Base-by-base conservation (phyloP, 1,140 invertebrate species). In the Monochamus saltuarius region DNA sequence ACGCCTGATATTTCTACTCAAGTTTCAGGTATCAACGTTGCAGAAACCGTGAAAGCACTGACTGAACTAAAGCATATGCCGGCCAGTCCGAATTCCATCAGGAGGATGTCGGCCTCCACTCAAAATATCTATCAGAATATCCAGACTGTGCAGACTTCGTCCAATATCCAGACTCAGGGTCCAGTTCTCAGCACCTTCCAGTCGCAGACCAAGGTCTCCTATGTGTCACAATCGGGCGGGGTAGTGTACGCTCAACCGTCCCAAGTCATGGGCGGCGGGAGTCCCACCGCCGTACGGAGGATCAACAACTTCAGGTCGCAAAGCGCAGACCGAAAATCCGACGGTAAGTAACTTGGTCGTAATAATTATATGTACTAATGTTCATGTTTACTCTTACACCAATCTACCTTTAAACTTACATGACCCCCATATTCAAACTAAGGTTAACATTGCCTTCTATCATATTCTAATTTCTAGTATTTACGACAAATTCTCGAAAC, bases 11-110 rank as follows among this genome's bases (percentile, higher is more conserved):
- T 14, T 40, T 40, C 39, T 2, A 8, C 8, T 7, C 39, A 1
- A 49, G n/a, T 49, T 19, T 36, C 38, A 57, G 77, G 77, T 62
- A 73, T 83, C 43, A 89, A 87, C 70, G 91, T 94, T n/a, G 90
- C 90, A 2, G 91, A 94, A 75, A 91, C 91, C 1, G 90, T 94
- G 9, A 89, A 90, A 72, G 90, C 89, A 16, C 75, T 94, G 55
- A 92, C 90, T 0, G 90, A 92, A 72, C 75, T 92, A 58, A 89
- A 90, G 68, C 91, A 94, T 74, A 91, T 89, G 65, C 91, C 92
- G 0, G 89, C 90, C 1, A 93, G 90, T 70, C 92, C 92, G 1
- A 88, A 87, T 53, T 81, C 89, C 2, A 78, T 92, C 11, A 83
- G 91, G 6, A 83, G 88, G 22, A 82, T 71, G 61, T 73, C 71